These are phyloP conservation scores for Crocallis elinguaria DNA, from an alignment of 2,888 invertebrate genomes.

Conservation along the genomic window DNA sequence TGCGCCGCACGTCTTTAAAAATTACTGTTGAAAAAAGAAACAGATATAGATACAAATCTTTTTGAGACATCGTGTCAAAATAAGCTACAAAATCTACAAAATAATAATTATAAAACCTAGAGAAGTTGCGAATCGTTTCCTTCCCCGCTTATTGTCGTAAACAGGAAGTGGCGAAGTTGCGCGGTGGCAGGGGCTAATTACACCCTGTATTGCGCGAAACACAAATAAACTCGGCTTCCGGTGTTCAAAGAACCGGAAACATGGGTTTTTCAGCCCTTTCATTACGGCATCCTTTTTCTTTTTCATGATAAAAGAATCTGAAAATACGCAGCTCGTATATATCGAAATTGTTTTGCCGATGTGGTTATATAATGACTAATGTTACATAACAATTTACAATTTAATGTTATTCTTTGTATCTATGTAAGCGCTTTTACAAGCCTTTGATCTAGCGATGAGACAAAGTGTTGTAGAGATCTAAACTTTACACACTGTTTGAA, in stretches of 20 bases:
- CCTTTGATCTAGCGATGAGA: no score
- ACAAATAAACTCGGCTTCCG: constrained; percentile 35
- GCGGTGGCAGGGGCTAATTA: constrained; percentile 25
- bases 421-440: no score
- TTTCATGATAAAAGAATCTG: constrained; percentile 11
- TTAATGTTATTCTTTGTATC: no score
- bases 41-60: no score
- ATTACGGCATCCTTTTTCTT: constrained; percentile 13
- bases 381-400: no score
- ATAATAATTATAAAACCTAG: background rate
- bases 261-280: constrained; percentile 23
- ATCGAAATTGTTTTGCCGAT: constrained; percentile 4
- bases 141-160: constrained; percentile 9
- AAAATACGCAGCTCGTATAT: background rate
- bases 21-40: no score
- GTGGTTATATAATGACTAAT: no score
- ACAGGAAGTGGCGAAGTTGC: constrained; percentile 28
- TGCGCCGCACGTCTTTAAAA: no score
- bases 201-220: constrained; percentile 31
- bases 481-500: no score
- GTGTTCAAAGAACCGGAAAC: constrained; percentile 36
- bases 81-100: background rate
- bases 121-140: background rate
- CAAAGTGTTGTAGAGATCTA: no score
- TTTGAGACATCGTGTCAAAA: background rate